A percentile compares a stretch with the other conserved stretches of the same genome.
Evolutionary conservation across 2,113 vertebrate species (phyloP).

Genomic region (Leptobrachium ailaonicum): DNA sequence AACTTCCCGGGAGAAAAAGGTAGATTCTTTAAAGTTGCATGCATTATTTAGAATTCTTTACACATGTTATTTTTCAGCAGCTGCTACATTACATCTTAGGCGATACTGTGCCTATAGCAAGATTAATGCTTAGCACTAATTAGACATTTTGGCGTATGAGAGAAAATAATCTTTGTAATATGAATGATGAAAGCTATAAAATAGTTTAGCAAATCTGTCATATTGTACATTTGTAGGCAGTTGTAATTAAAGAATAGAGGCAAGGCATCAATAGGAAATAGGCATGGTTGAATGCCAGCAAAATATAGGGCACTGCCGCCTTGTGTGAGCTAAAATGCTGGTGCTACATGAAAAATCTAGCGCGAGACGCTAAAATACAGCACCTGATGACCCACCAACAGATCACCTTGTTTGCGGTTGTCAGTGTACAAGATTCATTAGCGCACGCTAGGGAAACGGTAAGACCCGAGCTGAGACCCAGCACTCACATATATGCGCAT

Average conservation of each 20-base stretch:
- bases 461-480: too few relatives aligned
- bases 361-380: too few relatives aligned
- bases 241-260: constrained; percentile 10
- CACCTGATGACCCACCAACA: too few relatives aligned
- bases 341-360: too few relatives aligned
- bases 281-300: too few relatives aligned
- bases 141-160: constrained; percentile 31
- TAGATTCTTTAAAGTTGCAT: constrained; percentile 30
- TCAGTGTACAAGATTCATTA: too few relatives aligned
- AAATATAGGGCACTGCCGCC: too few relatives aligned
- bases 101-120: constrained; percentile 30
- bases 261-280: too few relatives aligned
- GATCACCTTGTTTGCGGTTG: too few relatives aligned
- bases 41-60: constrained; percentile 35
- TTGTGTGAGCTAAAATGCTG: too few relatives aligned
- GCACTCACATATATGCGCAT: too few relatives aligned
- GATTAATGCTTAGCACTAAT: constrained; percentile 42
- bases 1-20: constrained; percentile 33
- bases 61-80: constrained; percentile 28
- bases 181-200: constrained; percentile 36
- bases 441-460: too few relatives aligned
- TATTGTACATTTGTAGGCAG: constrained; percentile 11
- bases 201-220: constrained; percentile 8
- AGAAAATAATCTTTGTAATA: constrained; percentile 23
- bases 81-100: constrained; percentile 16